These are phyloP conservation scores for Cherax quadricarinatus DNA, from an alignment of 1,140 invertebrate genomes.

Conservation along the genomic window DNA sequence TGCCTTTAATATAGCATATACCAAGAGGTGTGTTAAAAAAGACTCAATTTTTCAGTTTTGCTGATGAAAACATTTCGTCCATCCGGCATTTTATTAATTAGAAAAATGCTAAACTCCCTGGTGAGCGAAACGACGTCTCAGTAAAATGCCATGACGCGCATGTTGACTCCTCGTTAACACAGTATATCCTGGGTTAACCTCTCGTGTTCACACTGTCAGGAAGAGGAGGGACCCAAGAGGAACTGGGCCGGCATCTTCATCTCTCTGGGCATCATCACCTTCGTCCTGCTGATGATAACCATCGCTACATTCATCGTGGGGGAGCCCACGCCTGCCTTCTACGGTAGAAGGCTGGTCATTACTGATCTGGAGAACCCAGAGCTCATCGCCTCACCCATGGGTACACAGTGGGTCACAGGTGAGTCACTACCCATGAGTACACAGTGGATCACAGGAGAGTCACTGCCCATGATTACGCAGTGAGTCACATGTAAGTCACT, in stretches of 20 bases:
- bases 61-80: too few species aligned
- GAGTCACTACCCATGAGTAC: background rate
- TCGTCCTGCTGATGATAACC: constrained; percentile 65
- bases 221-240: constrained; percentile 49
- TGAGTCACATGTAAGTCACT: constrained; percentile 41
- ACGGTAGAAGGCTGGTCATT: constrained; percentile 61
- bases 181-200: too few species aligned
- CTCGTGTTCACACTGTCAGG: background rate
- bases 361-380: constrained; percentile 56
- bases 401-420: constrained; percentile 69
- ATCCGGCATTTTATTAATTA: too few species aligned
- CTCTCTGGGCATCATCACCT: constrained; percentile 69
- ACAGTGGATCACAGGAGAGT: too few species aligned
- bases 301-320: constrained; percentile 68
- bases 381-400: constrained; percentile 59
- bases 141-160: too few species aligned
- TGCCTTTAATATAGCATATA: too few species aligned
- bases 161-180: too few species aligned
- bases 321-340: constrained; percentile 62
- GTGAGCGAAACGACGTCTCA: too few species aligned
- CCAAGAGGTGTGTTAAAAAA: too few species aligned
- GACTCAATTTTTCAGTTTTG: too few species aligned
- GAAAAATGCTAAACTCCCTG: too few species aligned
- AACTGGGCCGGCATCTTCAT: constrained; percentile 72
- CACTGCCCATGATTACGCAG: too few species aligned